These are phyloP conservation scores for Anthopleura sola DNA, from an alignment of 64 coral and sea anemone species.

Conservation along the genomic window DNA sequence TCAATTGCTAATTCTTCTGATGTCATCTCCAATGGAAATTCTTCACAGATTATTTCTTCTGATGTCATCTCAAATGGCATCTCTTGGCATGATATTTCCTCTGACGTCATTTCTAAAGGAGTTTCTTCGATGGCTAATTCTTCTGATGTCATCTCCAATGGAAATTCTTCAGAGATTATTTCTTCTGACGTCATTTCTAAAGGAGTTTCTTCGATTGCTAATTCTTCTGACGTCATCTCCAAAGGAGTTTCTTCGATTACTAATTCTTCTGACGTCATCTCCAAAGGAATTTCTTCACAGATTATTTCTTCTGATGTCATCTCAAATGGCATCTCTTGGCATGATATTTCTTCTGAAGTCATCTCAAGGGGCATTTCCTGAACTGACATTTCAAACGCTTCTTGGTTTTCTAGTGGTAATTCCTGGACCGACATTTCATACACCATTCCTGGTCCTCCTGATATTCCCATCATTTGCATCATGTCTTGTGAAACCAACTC, in stretches of 20 bases:
- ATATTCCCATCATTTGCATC: neutral
- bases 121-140: conserved; percentile 9
- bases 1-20: conserved; percentile 12
- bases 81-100: neutral
- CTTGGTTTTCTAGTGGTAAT: neutral
- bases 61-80: neutral
- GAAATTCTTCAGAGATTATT: conserved; percentile 1
- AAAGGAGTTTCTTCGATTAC: conserved; percentile 5
- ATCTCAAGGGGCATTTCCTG: conserved; percentile 20
- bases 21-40: conserved; percentile 2
- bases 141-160: neutral
- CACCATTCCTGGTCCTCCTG: neutral
- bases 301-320: neutral
- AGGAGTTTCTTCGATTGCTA: neutral
- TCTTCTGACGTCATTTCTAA: neutral
- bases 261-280: conserved; percentile 14
- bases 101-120: neutral
- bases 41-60: conserved; percentile 3
- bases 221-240: conserved; percentile 4
- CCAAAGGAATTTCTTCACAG: neutral
- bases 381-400: neutral
- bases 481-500: neutral
- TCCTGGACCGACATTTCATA: conserved; percentile 22
- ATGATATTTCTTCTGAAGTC: neutral
- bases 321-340: neutral